These are phyloP conservation scores for Pipistrellus kuhlii DNA, from an alignment of 2,797 vertebrate species.

Conservation along the genomic window DNA sequence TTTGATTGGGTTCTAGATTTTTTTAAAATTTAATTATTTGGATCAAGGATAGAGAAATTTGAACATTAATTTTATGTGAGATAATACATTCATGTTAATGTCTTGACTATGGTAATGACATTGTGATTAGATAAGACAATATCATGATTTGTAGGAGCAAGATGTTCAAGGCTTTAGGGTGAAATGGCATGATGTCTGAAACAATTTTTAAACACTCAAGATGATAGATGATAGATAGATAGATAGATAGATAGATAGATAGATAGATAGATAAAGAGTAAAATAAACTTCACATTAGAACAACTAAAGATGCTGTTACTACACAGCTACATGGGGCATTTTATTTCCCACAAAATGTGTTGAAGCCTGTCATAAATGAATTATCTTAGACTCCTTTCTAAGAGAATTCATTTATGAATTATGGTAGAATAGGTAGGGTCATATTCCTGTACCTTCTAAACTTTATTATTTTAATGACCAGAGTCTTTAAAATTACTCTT, in stretches of 20 bases:
- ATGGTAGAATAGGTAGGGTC: not conserved
- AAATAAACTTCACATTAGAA: not conserved
- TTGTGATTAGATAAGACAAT: not conserved
- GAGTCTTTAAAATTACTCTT: not conserved
- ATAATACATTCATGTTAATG: not conserved
- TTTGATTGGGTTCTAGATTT: not conserved
- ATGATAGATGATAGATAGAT: not conserved
- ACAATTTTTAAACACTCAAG: not conserved
- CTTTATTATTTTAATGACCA: not conserved
- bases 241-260: not conserved
- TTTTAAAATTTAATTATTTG: not conserved
- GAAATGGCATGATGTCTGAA: not conserved
- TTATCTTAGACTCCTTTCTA: not conserved
- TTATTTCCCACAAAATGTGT: not conserved
- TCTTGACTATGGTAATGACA: not conserved
- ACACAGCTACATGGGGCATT: not conserved
- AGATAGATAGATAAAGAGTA: not conserved
- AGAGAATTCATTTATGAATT: not conserved
- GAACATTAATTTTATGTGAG: not conserved
- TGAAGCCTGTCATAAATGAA: not conserved
- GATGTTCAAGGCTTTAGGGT: not conserved
- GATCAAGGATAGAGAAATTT: not conserved
- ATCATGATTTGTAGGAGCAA: not conserved
- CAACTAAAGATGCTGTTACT: not conserved
- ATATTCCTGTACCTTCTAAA: not conserved